Percentiles rank a stretch among this genome's conserved stretches.
Conservation (phyloP, 2,113 vertebrate genomes). For the Menura novaehollandiae region DNA sequence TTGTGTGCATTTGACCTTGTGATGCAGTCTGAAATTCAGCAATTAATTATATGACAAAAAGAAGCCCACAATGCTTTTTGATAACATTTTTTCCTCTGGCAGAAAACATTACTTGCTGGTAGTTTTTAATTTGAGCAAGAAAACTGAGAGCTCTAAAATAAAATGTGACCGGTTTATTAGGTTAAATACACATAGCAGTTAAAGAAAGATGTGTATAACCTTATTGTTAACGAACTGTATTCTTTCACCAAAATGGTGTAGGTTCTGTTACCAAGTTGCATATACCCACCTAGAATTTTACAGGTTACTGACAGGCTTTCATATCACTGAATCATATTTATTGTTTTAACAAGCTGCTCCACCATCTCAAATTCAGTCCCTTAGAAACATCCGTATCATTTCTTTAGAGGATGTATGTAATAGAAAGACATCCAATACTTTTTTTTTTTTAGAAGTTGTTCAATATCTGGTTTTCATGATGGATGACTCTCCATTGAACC, state of each 20-base stretch:
- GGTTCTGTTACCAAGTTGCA: not conserved
- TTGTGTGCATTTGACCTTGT: not conserved
- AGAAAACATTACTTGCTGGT: not conserved
- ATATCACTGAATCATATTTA: not conserved
- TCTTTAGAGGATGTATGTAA: not conserved
- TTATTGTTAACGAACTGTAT: not conserved
- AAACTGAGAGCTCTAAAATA: not conserved
- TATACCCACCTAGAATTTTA: not conserved
- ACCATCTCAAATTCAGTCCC: not conserved
- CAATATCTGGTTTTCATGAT: not conserved
- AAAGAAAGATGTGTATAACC: not conserved
- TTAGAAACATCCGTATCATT: not conserved
- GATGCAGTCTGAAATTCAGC: not conserved
- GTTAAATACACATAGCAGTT: not conserved
- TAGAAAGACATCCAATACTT: not conserved
- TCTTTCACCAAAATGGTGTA: not conserved
- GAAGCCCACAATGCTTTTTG: not conserved
- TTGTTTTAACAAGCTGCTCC: not conserved
- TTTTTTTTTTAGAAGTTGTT: not conserved
- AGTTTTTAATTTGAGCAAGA: not conserved
- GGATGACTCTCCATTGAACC: not conserved
- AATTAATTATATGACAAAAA: not conserved
- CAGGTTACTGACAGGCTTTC: not conserved
- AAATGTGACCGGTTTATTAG: not conserved
- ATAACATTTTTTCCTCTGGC: not conserved